These are phyloP conservation scores for Varanus salvator DNA, from an alignment of 2,113 vertebrate species.

Conservation along the genomic window DNA sequence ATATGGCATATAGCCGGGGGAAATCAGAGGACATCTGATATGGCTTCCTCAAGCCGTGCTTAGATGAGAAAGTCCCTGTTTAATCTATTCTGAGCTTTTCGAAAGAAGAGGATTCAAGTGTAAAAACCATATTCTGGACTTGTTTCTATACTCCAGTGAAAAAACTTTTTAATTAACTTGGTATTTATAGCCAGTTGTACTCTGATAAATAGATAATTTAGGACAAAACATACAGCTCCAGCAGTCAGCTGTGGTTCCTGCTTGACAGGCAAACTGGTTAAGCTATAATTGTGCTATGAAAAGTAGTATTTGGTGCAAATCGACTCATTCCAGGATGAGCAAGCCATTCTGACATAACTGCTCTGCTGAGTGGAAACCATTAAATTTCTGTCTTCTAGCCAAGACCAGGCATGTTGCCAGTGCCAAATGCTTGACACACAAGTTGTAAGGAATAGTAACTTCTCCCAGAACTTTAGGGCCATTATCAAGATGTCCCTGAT, in stretches of 20 bases:
- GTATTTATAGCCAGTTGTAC: not conserved
- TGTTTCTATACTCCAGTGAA: not conserved
- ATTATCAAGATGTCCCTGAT: not conserved
- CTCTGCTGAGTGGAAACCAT: not conserved
- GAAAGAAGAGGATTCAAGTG: not conserved
- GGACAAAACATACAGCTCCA: not conserved
- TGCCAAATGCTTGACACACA: not conserved
- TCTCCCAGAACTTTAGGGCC: not conserved
- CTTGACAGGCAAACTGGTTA: conserved; percentile 7
- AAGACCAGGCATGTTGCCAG: not conserved
- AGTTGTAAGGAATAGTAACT: not conserved
- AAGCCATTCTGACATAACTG: not conserved
- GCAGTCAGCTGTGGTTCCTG: not conserved
- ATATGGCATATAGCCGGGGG: not conserved
- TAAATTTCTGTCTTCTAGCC: not conserved
- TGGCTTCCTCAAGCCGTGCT: not conserved
- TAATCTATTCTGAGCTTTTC: not conserved
- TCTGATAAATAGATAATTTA: not conserved
- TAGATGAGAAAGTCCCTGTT: not conserved
- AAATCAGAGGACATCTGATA: not conserved
- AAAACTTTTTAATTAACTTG: not conserved
- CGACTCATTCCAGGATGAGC: not conserved
- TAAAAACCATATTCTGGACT: not conserved
- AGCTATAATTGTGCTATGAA: not conserved
- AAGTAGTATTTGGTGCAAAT: not conserved